Evolutionary conservation across 2,888 invertebrate genomes (phyloP).

Genomic region (Galerucella pusilla): DNA sequence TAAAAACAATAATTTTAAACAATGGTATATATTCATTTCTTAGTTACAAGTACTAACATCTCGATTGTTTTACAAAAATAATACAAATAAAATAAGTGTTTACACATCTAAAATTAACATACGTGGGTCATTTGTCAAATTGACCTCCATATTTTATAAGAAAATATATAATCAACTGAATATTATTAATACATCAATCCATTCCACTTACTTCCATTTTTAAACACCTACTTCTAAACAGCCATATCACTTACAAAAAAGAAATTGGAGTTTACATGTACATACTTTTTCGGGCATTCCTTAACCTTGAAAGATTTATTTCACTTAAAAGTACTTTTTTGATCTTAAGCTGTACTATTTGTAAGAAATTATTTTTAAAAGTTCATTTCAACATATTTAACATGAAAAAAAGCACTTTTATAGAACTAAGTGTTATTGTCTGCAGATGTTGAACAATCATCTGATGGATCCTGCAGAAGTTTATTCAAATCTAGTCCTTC

Average conservation of each 20-base stretch:
- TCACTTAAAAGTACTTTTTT: background rate
- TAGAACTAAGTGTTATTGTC: conserved; percentile 24
- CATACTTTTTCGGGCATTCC: background rate
- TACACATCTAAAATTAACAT: too few species aligned
- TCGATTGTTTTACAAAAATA: background rate
- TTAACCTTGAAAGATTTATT: background rate
- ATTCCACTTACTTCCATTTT: too few species aligned
- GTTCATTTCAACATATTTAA: background rate
- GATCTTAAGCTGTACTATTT: background rate
- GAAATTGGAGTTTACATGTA: background rate
- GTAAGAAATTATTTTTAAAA: background rate
- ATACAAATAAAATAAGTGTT: background rate
- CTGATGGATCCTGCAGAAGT: conserved; percentile 65
- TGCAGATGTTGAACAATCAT: conserved; percentile 44
- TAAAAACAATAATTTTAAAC: background rate
- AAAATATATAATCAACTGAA: too few species aligned
- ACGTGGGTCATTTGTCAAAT: too few species aligned
- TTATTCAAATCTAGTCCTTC: conserved; percentile 70
- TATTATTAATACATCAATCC: too few species aligned
- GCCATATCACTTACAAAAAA: background rate
- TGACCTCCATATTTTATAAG: too few species aligned
- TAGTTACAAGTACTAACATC: background rate
- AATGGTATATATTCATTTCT: background rate
- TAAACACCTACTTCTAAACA: too few species aligned
- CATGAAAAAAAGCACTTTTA: background rate